These are phyloP conservation scores for Psilopsiagon aymara DNA, from an alignment of 2,113 vertebrate genomes.

Conservation along the genomic window DNA sequence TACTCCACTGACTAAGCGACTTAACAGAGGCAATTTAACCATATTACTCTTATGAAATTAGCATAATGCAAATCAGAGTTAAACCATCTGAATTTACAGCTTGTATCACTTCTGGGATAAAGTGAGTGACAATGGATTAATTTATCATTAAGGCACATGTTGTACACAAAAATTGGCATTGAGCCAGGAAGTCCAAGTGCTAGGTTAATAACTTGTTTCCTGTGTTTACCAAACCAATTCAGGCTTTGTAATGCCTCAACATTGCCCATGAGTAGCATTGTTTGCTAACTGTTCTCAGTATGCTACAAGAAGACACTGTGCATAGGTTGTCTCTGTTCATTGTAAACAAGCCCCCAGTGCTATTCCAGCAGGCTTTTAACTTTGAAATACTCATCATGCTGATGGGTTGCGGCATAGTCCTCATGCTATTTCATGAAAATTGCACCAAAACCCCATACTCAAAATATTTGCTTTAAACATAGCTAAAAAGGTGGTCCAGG, in stretches of 20 bases:
- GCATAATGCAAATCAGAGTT: background rate
- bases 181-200: background rate
- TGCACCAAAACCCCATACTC: accelerated
- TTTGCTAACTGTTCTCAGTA: background rate
- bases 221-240: background rate
- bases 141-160: background rate
- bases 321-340: background rate
- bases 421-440: background rate
- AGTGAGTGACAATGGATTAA: background rate
- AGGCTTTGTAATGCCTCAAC: background rate
- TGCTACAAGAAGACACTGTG: background rate
- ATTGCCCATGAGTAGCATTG: background rate
- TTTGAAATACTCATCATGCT: background rate
- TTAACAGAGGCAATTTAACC: background rate
- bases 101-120: background rate
- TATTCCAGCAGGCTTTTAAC: background rate
- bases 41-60: background rate
- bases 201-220: background rate
- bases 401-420: too few relatives aligned
- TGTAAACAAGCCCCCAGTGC: background rate
- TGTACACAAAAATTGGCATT: background rate
- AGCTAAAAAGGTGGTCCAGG: background rate
- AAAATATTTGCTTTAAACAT: background rate
- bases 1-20: background rate
- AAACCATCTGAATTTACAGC: background rate